Conservation (phyloP, 2,113 vertebrate genomes). For the Megaceryle maxima region DNA sequence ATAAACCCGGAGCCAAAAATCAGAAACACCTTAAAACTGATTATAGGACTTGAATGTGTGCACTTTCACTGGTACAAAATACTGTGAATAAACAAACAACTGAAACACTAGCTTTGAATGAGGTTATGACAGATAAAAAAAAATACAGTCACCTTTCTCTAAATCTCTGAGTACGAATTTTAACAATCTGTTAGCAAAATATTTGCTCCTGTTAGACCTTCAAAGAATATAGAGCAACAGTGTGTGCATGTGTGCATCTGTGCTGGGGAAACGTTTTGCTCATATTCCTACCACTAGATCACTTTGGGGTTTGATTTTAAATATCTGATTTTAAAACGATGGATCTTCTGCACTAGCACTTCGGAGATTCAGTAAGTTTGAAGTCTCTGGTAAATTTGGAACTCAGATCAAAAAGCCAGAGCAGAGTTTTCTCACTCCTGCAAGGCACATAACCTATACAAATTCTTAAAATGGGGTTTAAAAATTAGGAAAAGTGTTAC, state of each 20-base stretch:
- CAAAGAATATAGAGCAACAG: not conserved
- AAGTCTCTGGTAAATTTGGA: not conserved
- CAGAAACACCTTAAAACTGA: not conserved
- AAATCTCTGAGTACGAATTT: not conserved
- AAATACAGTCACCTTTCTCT: not conserved
- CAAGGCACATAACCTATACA: not conserved
- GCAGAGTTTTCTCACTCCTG: not conserved
- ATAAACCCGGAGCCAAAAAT: not conserved
- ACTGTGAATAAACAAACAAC: not conserved
- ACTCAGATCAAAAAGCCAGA: not conserved
- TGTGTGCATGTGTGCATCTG: not conserved
- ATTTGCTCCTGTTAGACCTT: not conserved
- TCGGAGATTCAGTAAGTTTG: not conserved
- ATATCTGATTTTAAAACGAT: conserved; percentile 4
- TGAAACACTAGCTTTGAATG: not conserved
- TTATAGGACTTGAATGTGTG: not conserved
- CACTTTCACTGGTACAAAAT: not conserved
- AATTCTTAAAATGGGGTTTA: not conserved
- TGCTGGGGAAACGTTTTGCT: not conserved
- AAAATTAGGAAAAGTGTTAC: not conserved
- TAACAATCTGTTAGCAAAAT: not conserved
- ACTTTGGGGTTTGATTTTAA: conserved; percentile 3
- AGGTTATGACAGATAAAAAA: not conserved
- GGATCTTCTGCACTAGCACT: not conserved
- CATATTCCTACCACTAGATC: not conserved